A percentile compares a stretch with the other conserved stretches of the same genome.
Conservation (phyloP, 2,888 invertebrate genomes). For the Anthrax anthrax region DNA sequence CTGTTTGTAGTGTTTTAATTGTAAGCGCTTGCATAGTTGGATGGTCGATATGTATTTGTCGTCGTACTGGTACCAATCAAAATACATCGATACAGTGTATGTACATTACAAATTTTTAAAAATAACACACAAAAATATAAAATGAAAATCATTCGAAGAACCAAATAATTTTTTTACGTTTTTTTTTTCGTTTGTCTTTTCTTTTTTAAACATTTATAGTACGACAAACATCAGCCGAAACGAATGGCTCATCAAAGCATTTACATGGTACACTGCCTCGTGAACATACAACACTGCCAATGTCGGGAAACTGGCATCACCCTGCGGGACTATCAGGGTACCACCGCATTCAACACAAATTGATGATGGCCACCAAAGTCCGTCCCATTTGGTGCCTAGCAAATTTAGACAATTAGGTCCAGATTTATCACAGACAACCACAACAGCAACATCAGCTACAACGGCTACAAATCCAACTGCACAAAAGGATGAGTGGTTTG, state of each 20-base stretch:
- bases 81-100: conserved; percentile 37
- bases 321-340: conserved; percentile 61
- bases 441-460: conserved; percentile 38
- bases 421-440: conserved; percentile 47
- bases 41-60: conserved; percentile 62
- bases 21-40: conserved; percentile 53
- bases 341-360: conserved; percentile 37
- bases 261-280: conserved; percentile 44
- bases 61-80: conserved; percentile 43
- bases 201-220: conserved; percentile 17
- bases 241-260: conserved; percentile 52
- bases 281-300: conserved; percentile 42
- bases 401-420: conserved; percentile 49
- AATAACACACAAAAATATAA: too few relatives aligned
- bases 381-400: conserved; percentile 91
- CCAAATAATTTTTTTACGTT: too few relatives aligned
- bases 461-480: conserved; percentile 57
- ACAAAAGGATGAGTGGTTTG: conserved; percentile 89
- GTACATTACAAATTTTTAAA: conserved; percentile 10
- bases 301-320: conserved; percentile 91
- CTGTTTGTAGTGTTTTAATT: conserved; percentile 53
- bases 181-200: neutral
- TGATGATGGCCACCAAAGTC: conserved; percentile 58
- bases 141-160: too few relatives aligned
- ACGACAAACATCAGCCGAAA: conserved; percentile 39